Percentiles rank a stretch among this genome's conserved stretches.
Evolutionary conservation across 2,797 vertebrate species (phyloP).

Genomic region (Pogonophryne albipinna): DNA sequence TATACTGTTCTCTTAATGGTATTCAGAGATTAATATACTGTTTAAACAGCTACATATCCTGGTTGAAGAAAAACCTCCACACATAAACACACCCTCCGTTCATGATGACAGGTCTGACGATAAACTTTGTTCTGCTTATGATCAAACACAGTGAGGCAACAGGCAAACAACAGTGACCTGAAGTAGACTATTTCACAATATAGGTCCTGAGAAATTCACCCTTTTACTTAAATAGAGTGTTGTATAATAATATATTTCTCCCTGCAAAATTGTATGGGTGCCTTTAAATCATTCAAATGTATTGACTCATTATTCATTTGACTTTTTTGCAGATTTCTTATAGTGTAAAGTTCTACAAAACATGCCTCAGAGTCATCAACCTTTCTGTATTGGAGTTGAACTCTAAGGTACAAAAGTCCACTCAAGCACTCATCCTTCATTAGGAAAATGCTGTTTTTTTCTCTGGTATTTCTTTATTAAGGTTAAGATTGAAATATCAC

Average conservation of each 20-base stretch:
- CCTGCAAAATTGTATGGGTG: not conserved
- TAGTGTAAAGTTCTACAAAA: not conserved
- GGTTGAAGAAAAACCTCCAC: not conserved
- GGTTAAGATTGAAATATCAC: not conserved
- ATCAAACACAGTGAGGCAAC: conserved; percentile 77
- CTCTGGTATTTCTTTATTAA: too few relatives aligned
- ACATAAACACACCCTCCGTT: not conserved
- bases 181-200: conserved; percentile 57
- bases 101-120: conserved; percentile 20
- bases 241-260: not conserved
- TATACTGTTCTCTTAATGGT: not conserved
- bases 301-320: not conserved
- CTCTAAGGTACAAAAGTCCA: conserved; percentile 13
- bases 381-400: not conserved
- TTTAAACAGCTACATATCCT: not conserved
- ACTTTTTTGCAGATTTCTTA: not conserved
- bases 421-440: not conserved
- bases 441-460: not conserved
- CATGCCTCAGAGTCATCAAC: conserved; percentile 23
- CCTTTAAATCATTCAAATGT: not conserved
- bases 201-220: conserved; percentile 5
- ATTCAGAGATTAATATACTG: not conserved
- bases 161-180: conserved; percentile 62
- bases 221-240: not conserved
- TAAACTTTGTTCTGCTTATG: conserved; percentile 73